phyloP scores from a whole-genome alignment of 23 tunicate genomes.

The Halocynthia roretzi region DNA sequence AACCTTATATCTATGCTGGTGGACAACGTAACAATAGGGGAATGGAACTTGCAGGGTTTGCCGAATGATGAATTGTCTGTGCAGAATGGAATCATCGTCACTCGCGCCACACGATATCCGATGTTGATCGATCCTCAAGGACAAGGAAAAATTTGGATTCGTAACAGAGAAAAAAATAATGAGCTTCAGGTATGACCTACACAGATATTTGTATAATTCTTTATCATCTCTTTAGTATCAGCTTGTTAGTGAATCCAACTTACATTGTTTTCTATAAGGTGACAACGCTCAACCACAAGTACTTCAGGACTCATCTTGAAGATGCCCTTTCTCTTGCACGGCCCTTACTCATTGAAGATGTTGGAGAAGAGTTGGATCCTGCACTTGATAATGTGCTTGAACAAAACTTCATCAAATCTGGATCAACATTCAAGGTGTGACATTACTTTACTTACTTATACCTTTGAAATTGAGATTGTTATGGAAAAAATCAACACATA shows the following conservation, averaged over 20 bases:
- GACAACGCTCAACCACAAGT: conserved; percentile 92
- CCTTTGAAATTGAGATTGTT: neutral
- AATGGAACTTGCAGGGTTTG: conserved; percentile 96
- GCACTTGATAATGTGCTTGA: conserved; percentile 97
- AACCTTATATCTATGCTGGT: conserved; percentile 90
- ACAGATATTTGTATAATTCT: neutral
- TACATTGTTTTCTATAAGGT: conserved; percentile 20
- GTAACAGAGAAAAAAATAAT: conserved; percentile 77
- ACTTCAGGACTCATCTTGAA: conserved; percentile 97
- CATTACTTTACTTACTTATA: too few species aligned
- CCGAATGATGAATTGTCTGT: conserved; percentile 95
- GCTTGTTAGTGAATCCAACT: neutral
- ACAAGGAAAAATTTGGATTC: conserved; percentile 95
- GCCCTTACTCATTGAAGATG: conserved; percentile 96
- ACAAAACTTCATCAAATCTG: conserved; percentile 98
- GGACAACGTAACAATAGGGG: conserved; percentile 94
- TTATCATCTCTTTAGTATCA: neutral
- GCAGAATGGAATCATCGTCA: conserved; percentile 98
- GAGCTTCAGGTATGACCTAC: conserved; percentile 69
- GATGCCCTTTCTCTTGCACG: conserved; percentile 93
- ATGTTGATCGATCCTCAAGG: conserved; percentile 97
- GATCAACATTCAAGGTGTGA: conserved; percentile 95
- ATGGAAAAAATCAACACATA: too few species aligned
- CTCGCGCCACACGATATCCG: conserved; percentile 95
- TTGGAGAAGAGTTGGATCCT: conserved; percentile 95